Percentiles rank a stretch among this genome's conserved stretches.
phyloP scores from a whole-genome alignment of 1,140 invertebrate species.

The Heliconius melpomene region DNA sequence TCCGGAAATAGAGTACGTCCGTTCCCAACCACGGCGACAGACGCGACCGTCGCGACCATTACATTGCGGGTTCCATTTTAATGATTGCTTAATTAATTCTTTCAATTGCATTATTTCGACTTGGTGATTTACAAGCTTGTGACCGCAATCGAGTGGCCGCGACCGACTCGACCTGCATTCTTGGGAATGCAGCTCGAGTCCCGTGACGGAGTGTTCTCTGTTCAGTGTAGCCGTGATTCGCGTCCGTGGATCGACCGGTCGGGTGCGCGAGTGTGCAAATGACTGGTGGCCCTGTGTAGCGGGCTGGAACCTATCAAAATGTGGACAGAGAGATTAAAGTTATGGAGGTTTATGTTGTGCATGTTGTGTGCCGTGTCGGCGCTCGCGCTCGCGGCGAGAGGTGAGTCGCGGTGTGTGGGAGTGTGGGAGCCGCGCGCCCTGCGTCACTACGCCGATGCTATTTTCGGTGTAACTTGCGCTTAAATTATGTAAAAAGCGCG shows the following conservation, averaged over 20 bases:
- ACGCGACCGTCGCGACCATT: conserved; percentile 49
- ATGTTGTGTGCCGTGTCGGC: conserved; percentile 70
- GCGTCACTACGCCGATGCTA: conserved; percentile 69
- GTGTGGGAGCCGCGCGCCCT: conserved; percentile 48
- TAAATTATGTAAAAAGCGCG: conserved; percentile 80
- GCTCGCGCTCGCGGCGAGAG: conserved; percentile 69
- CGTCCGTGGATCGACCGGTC: conserved; percentile 67
- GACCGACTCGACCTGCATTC: conserved; percentile 61
- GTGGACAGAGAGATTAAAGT: conserved; percentile 77
- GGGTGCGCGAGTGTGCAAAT: conserved; percentile 79
- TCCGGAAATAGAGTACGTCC: conserved; percentile 81
- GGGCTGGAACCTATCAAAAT: conserved; percentile 70
- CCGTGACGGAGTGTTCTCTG: conserved; percentile 46
- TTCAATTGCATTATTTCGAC: background rate
- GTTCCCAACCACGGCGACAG: conserved; percentile 26
- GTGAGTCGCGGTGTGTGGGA: conserved; percentile 60
- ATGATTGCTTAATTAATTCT: conserved; percentile 20
- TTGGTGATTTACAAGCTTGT: conserved; percentile 7
- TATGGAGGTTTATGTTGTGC: conserved; percentile 80
- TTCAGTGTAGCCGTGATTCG: conserved; percentile 72
- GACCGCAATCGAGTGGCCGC: conserved; percentile 55
- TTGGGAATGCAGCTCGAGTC: conserved; percentile 59
- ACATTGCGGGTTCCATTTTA: conserved; percentile 61
- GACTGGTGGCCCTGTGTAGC: conserved; percentile 68
- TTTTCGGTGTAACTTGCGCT: conserved; percentile 76